Percentiles rank a stretch among this genome's conserved stretches.
phyloP scores from a whole-genome alignment of 2,113 vertebrate genomes.

The Propithecus coquereli region DNA sequence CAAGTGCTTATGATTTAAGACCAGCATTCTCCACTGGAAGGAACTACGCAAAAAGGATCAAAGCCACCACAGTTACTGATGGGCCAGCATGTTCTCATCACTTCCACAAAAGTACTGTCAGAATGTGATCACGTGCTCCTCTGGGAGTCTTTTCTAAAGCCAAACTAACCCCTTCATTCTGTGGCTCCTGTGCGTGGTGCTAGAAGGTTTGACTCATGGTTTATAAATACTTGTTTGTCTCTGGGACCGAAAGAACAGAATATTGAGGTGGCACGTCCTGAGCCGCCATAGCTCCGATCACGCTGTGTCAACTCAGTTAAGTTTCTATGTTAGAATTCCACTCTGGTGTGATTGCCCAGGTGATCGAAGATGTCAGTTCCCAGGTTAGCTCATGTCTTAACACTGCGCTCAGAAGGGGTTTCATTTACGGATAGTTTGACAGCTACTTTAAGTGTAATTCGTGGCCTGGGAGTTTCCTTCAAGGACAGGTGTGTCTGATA shows the following conservation, averaged over 20 bases:
- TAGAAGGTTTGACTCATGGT: background rate
- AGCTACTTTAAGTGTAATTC: background rate
- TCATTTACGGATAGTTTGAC: background rate
- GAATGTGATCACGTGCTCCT: background rate
- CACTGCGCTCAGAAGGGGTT: background rate
- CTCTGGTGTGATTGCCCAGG: too few relatives aligned
- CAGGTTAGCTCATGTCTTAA: background rate
- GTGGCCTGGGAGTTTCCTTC: background rate
- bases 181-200: background rate
- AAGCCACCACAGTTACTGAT: background rate
- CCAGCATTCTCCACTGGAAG: background rate
- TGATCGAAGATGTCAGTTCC: background rate
- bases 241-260: background rate
- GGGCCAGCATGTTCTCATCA: background rate
- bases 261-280: background rate
- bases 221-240: background rate
- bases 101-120: background rate
- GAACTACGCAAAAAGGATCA: background rate
- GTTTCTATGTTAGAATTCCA: background rate
- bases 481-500: background rate
- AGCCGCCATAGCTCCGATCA: background rate
- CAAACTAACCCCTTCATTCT: background rate
- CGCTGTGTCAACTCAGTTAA: background rate
- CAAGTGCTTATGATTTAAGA: background rate
- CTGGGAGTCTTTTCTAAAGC: background rate